phyloP scores from a whole-genome alignment of 2,113 vertebrate genomes.

The Atractosteus spatula region DNA sequence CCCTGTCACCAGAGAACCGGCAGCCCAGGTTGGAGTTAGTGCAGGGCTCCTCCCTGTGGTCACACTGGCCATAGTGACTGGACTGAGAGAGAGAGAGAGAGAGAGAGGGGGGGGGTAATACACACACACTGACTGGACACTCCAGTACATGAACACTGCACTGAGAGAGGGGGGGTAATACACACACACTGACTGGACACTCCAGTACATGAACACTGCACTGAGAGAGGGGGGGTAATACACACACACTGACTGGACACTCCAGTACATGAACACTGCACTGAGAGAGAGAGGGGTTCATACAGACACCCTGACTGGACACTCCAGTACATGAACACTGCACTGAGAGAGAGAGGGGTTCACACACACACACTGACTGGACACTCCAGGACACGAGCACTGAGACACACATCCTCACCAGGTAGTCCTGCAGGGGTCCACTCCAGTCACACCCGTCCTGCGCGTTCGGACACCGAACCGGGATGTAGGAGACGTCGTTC shows the following conservation, averaged over 20 bases:
- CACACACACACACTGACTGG: neutral
- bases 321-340: too few species aligned
- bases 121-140: neutral
- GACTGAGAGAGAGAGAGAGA: neutral
- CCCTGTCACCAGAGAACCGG: neutral
- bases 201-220: too few species aligned
- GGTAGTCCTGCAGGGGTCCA: conserved; percentile 23
- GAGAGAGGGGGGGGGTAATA: neutral
- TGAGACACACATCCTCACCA: conserved; percentile 16
- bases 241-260: neutral
- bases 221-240: neutral
- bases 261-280: neutral
- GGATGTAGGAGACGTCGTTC: conserved; percentile 17
- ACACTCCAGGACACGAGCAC: neutral
- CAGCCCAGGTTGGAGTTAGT: conserved; percentile 15
- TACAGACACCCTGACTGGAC: too few species aligned
- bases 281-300: too few species aligned
- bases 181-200: too few species aligned
- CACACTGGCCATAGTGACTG: neutral
- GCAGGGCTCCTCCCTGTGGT: neutral
- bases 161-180: too few species aligned
- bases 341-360: neutral
- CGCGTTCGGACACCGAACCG: conserved; percentile 14
- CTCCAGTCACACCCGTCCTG: conserved; percentile 25
- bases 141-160: too few species aligned